These are phyloP conservation scores for Dromius quadrimaculatus DNA, from an alignment of 2,888 invertebrate species.

Conservation along the genomic window DNA sequence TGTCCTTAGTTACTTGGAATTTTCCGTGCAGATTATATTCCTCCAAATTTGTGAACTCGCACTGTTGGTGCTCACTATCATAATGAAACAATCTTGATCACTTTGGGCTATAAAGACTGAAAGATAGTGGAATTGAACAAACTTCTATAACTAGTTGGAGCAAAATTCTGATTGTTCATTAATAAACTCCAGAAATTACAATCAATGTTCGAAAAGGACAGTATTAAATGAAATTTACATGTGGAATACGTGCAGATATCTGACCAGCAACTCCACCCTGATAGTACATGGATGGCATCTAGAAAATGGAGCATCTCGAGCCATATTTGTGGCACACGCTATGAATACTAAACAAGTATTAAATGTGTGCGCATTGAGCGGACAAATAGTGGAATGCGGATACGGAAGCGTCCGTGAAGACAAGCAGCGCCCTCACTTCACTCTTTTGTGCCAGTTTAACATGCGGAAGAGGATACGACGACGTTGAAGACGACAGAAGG, in stretches of 20 bases:
- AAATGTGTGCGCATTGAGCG: constrained; percentile 37
- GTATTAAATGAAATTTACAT: constrained; percentile 1
- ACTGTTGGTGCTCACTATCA: too few species aligned
- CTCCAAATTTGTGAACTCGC: too few species aligned
- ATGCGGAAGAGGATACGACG: constrained; percentile 17
- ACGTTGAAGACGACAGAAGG: constrained; percentile 1
- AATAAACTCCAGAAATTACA: constrained; percentile 11
- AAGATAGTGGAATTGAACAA: constrained; percentile 4
- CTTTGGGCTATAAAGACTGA: constrained; percentile 18
- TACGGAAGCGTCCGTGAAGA: neutral
- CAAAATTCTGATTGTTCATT: neutral
- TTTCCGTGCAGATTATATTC: too few species aligned
- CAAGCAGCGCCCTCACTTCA: neutral
- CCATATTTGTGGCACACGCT: constrained; percentile 49
- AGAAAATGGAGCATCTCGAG: constrained; percentile 46
- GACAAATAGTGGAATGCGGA: constrained; percentile 44
- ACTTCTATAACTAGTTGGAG: neutral
- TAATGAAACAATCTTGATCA: constrained; percentile 5
- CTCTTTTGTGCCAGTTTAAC: constrained; percentile 32
- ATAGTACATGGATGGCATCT: constrained; percentile 32
- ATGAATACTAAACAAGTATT: constrained; percentile 52
- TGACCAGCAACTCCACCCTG: constrained; percentile 37
- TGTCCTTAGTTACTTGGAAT: too few species aligned
- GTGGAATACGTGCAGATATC: constrained; percentile 40
- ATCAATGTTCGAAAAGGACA: neutral